Evolutionary conservation across 2,113 vertebrate genomes (phyloP).

Genomic region (Osmerus eperlanus): DNA sequence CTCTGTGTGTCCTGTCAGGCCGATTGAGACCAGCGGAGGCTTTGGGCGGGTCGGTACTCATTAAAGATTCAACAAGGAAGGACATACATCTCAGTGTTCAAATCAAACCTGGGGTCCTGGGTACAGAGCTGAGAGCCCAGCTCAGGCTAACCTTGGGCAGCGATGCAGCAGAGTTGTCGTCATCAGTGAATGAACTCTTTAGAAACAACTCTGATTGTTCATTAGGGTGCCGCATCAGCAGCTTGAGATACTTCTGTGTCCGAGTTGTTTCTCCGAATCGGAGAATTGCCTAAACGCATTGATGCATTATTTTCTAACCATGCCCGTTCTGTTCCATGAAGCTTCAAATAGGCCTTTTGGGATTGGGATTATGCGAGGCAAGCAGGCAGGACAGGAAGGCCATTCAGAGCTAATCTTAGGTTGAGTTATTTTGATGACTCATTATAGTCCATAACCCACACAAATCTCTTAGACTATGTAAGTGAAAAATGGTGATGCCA

Average conservation of each 20-base stretch:
- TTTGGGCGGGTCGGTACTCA: background rate
- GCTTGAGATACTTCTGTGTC: too few species aligned
- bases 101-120: background rate
- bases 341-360: too few species aligned
- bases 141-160: background rate
- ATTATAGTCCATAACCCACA: background rate
- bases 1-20: background rate
- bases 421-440: too few species aligned
- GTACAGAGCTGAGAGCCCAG: background rate
- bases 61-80: conserved; percentile 2
- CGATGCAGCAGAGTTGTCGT: background rate
- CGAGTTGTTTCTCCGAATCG: too few species aligned
- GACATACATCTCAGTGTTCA: background rate
- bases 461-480: background rate
- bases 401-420: too few species aligned
- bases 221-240: too few species aligned
- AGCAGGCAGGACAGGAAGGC: too few species aligned
- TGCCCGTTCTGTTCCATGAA: too few species aligned
- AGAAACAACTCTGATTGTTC: background rate
- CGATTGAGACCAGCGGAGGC: background rate
- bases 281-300: too few species aligned
- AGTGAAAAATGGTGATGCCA: background rate
- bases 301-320: too few species aligned
- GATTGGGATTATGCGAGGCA: too few species aligned
- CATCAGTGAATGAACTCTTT: background rate